Evolutionary conservation across 2,113 vertebrate genomes (phyloP).

Genomic region (Clarias gariepinus): DNA sequence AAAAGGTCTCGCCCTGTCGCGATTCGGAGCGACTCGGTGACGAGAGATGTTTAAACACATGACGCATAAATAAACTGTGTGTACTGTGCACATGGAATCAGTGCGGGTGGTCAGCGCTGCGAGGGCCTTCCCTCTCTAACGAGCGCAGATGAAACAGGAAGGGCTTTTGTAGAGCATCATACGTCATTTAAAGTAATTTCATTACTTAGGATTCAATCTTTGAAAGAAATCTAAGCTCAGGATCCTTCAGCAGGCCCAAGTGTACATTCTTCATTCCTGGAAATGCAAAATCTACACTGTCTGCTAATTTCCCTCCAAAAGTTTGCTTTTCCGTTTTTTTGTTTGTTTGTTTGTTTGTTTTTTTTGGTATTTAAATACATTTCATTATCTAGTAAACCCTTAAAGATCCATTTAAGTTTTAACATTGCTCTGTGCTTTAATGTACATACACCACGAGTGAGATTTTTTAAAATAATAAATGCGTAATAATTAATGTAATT

Average conservation of each 20-base stretch:
- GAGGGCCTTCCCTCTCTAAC: background rate
- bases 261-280: background rate
- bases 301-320: background rate
- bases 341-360: no score
- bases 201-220: background rate
- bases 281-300: background rate
- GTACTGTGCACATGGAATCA: slow-evolving; percentile 30
- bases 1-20: slow-evolving; percentile 41
- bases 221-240: no score
- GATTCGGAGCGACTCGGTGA: slow-evolving; percentile 2
- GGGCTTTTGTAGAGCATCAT: background rate
- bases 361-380: no score
- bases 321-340: background rate
- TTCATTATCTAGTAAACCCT: background rate
- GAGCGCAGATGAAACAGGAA: background rate
- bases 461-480: background rate
- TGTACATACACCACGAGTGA: background rate
- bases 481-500: background rate
- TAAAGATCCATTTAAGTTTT: background rate
- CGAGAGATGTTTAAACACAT: slow-evolving; percentile 57
- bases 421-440: background rate
- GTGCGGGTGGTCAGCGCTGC: slow-evolving; percentile 38
- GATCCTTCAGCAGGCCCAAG: background rate
- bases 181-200: background rate
- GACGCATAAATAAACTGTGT: slow-evolving; percentile 55